These are phyloP conservation scores for Hemichromis elongatus DNA, from an alignment of 2,113 vertebrate species.

Conservation along the genomic window DNA sequence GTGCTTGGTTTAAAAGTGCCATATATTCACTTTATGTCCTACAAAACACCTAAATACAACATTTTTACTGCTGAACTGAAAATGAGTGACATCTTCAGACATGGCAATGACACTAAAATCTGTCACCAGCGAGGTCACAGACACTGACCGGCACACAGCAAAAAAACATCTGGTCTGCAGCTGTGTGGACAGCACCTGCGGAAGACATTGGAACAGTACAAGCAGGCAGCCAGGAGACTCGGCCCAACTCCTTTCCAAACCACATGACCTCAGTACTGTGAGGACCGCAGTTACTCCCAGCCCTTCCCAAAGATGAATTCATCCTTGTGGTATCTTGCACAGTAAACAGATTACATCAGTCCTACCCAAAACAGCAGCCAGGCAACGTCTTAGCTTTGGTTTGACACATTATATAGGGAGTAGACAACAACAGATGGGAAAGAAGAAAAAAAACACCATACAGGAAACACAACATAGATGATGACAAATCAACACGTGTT, in stretches of 20 bases:
- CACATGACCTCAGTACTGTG: conserved; percentile 27
- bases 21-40: neutral
- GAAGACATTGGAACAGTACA: neutral
- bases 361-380: neutral
- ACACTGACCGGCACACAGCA: neutral
- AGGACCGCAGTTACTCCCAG: conserved; percentile 1
- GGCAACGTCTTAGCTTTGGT: neutral
- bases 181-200: conserved; percentile 26
- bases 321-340: conserved; percentile 11
- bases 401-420: neutral
- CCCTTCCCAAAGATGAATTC: conserved; percentile 32
- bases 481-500: neutral
- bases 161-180: conserved; percentile 45
- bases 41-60: neutral
- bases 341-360: conserved; percentile 27
- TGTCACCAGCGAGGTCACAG: neutral
- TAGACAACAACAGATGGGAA: neutral
- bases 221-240: neutral
- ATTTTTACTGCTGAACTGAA: neutral
- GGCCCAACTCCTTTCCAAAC: neutral
- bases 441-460: neutral
- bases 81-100: neutral
- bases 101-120: neutral
- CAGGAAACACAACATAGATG: neutral
- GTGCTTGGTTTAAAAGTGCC: neutral